Percentiles rank a stretch among this genome's conserved stretches.
Evolutionary conservation across 2,797 vertebrate genomes (phyloP).

Genomic region (Carcharodon carcharias): DNA sequence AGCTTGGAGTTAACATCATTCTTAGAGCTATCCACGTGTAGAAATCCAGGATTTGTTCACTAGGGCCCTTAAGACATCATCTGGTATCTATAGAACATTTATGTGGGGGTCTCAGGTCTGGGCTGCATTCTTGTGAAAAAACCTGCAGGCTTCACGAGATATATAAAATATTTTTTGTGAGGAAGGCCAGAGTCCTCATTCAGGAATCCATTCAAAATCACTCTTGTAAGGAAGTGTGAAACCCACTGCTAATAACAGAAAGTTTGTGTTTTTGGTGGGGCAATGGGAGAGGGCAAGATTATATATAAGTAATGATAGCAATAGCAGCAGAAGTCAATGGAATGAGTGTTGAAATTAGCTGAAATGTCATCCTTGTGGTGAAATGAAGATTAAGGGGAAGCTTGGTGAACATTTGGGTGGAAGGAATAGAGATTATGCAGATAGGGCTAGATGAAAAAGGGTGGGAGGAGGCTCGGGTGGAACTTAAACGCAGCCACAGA

Average conservation of each 20-base stretch:
- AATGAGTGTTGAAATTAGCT: neutral
- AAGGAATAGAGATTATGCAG: neutral
- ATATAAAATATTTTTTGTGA: neutral
- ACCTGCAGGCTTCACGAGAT: neutral
- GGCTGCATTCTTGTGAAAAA: neutral
- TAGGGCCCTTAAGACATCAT: neutral
- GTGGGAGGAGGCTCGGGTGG: neutral
- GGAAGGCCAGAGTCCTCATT: neutral
- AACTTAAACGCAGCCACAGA: neutral
- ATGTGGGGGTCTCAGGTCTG: neutral
- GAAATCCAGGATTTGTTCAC: neutral
- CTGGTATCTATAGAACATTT: neutral
- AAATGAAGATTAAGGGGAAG: constrained; percentile 5
- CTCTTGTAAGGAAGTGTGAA: neutral
- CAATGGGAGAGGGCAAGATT: neutral
- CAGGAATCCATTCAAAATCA: neutral
- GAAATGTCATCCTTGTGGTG: neutral
- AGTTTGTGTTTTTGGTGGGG: neutral
- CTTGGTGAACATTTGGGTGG: neutral
- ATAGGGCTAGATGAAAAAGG: neutral
- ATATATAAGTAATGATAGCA: no score
- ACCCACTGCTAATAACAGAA: neutral
- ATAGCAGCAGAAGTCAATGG: neutral
- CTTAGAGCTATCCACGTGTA: neutral
- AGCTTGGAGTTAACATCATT: neutral